Evolutionary conservation across 2,113 vertebrate species (phyloP).

Genomic region (Caracal caracal): DNA sequence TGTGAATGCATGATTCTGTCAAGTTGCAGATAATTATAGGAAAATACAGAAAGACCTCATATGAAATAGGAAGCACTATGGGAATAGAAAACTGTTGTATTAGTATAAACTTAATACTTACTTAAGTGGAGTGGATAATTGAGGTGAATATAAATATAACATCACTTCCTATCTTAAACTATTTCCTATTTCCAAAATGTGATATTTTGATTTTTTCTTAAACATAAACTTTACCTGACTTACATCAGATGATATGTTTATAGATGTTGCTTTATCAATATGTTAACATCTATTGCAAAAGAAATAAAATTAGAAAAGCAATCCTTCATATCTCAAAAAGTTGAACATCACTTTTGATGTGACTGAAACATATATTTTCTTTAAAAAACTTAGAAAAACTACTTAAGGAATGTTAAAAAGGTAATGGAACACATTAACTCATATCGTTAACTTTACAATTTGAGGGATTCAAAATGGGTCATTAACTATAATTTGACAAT

Average conservation of each 20-base stretch:
- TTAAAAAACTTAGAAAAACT: constrained; percentile 61
- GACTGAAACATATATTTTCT: constrained; percentile 37
- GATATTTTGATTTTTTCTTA: background rate
- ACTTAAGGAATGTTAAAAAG: constrained; percentile 66
- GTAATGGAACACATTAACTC: constrained; percentile 70
- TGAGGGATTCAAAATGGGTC: constrained; percentile 68
- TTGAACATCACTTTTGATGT: constrained; percentile 54
- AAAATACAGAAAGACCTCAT: background rate
- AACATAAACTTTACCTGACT: background rate
- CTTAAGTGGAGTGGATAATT: background rate
- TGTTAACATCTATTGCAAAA: background rate
- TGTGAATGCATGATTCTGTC: background rate
- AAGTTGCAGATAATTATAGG: background rate
- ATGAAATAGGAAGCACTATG: background rate
- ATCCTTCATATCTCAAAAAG: background rate
- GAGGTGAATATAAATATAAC: background rate
- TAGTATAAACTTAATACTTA: background rate
- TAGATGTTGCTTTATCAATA: background rate
- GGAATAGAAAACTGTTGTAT: background rate
- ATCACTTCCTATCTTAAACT: background rate
- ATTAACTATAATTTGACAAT: constrained; percentile 75
- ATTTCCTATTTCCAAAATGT: background rate
- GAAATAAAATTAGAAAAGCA: background rate
- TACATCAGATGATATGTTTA: constrained; percentile 4
- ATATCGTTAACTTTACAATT: constrained; percentile 66